A percentile compares a stretch with the other conserved stretches of the same genome.
Conservation (phyloP, 1,140 invertebrate species). For the Formica selysi region DNA sequence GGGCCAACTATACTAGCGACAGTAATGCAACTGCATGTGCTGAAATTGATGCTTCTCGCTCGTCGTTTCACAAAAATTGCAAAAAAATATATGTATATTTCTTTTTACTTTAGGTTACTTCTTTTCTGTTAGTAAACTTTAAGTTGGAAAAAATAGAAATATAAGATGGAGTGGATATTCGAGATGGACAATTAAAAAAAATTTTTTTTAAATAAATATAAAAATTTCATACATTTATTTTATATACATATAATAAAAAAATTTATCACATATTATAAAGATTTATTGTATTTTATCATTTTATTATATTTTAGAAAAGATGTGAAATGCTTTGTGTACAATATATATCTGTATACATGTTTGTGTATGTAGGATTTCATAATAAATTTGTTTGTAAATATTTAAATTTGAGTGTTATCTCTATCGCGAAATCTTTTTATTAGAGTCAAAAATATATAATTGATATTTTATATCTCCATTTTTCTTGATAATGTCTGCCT, state of each 20-base stretch:
- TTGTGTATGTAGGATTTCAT: neutral
- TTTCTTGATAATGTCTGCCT: neutral
- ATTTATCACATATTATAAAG: no score
- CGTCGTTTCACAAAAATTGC: neutral
- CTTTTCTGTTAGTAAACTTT: no score
- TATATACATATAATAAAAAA: no score
- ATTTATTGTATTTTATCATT: no score
- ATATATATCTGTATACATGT: neutral
- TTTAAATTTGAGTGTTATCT: neutral
- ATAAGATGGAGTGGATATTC: neutral
- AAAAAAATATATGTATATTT: neutral
- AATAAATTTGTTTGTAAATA: neutral
- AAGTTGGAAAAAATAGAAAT: neutral
- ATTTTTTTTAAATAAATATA: no score
- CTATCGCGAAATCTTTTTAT: neutral
- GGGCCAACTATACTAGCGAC: neutral
- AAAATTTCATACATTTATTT: no score
- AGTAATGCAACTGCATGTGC: neutral
- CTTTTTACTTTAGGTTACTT: no score
- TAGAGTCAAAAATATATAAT: neutral
- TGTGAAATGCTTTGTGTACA: no score
- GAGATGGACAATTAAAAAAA: no score
- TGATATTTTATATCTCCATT: conserved; percentile 25
- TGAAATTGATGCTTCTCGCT: neutral
- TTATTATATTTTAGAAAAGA: no score